Percentiles rank a stretch among this genome's conserved stretches.
Evolutionary conservation across 2,113 vertebrate genomes (phyloP).

Genomic region (Sphyrna mokarran): DNA sequence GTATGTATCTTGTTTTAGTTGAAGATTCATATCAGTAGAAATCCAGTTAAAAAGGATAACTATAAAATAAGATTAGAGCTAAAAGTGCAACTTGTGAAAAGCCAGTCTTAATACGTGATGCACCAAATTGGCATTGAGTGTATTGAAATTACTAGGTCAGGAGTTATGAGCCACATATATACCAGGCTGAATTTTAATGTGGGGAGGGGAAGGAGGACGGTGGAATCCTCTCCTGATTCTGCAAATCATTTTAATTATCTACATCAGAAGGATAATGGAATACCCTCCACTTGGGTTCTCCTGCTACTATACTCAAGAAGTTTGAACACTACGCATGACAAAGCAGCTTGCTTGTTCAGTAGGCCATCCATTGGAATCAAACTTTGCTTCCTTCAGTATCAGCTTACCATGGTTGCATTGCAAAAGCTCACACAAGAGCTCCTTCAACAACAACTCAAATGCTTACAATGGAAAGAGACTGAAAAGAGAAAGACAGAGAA

Average conservation of each 20-base stretch:
- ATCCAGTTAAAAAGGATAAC: not conserved
- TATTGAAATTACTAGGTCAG: not conserved
- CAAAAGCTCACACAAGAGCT: no score
- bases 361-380: not conserved
- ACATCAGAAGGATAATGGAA: not conserved
- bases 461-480: no score
- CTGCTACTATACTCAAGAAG: not conserved
- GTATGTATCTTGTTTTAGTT: not conserved
- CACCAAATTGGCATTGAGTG: not conserved
- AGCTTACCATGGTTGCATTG: not conserved
- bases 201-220: no score
- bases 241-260: not conserved
- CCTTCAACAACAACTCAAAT: no score
- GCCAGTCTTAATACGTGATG: not conserved
- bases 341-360: not conserved
- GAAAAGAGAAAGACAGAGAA: no score
- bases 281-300: not conserved
- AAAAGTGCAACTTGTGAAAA: not conserved
- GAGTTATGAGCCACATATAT: no score
- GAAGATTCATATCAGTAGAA: not conserved
- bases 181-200: no score
- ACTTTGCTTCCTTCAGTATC: not conserved
- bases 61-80: not conserved
- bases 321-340: not conserved
- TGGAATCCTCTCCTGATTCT: not conserved